Evolutionary conservation across 2,113 vertebrate genomes (phyloP).

Genomic region (Triplophysa rosa): DNA sequence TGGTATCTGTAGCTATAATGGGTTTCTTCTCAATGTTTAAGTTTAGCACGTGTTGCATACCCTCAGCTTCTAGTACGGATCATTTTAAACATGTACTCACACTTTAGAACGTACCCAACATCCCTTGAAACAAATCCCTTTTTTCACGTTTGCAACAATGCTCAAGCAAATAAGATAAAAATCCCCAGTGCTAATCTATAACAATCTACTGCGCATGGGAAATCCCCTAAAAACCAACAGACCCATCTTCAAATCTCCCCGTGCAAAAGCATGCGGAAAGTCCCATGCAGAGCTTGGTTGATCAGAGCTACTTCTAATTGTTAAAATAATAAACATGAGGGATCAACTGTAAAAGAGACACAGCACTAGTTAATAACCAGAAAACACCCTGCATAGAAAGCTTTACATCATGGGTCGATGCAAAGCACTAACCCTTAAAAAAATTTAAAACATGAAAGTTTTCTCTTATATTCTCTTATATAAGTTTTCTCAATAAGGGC

Average conservation of each 20-base stretch:
- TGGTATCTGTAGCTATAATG: too few relatives aligned
- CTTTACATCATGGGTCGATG: neutral
- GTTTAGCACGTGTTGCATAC: too few relatives aligned
- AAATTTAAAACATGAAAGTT: neutral
- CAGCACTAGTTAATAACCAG: neutral
- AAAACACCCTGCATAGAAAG: neutral
- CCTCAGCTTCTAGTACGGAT: too few relatives aligned
- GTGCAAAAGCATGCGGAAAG: neutral
- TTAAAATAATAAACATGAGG: neutral
- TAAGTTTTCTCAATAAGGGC: neutral
- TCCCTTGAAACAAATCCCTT: too few relatives aligned
- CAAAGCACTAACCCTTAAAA: neutral
- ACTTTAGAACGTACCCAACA: too few relatives aligned
- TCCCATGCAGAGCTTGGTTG: neutral
- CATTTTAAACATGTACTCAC: too few relatives aligned
- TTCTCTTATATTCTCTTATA: too few relatives aligned
- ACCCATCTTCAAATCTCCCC: neutral
- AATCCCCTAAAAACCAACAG: neutral
- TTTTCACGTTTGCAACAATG: too few relatives aligned
- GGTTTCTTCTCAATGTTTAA: too few relatives aligned
- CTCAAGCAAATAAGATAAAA: neutral
- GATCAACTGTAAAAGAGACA: neutral
- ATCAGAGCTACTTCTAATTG: neutral
- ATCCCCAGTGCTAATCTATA: neutral
- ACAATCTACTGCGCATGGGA: neutral